Evolutionary conservation across 2,797 vertebrate species (phyloP), one percentile per base, ranked within the genome.

Genomic region (Kryptolebias ocellatus): DNA sequence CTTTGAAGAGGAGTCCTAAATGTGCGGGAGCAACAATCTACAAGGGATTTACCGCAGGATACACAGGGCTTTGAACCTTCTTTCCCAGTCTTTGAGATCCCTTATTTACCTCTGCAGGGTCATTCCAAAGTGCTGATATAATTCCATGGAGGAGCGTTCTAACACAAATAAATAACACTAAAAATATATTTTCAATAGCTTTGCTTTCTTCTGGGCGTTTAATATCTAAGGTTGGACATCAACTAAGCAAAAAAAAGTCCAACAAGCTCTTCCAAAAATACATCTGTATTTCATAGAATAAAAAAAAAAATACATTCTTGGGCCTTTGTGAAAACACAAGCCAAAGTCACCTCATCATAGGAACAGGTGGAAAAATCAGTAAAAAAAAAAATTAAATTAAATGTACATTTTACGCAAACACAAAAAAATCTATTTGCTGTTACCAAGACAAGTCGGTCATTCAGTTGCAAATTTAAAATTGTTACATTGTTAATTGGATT

Each of bases 11-110:
- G 70, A 76, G 90, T 76, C 56, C 74, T 70, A 76, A 83, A 83
- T 87, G 86, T 88, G 89, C 86, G 83, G 87, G 87, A 88, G 78
- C 80, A 83, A 86, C 89, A 91, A 91, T 91, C 88, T 90, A 75
- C 80, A 79, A 87, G 89, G 82, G 84, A 83, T 90, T 90, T 83
- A 84, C 74, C 65, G 55, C 84, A 83, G 87, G 85, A 91, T 89
- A 83, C 79, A 78, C 61, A 66, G 59, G 77, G 70, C 91, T 93
- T 91, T 92, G 77, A 91, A 91, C 62, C 60, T 66, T 55, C 70
- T 58, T 71, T 53, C 17, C 58, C 45, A 29, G 69, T 83, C 71
- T 81, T 74, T 64, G 78, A 52, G 79, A 77, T 89, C 85, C 88
- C 86, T 80, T 89, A 89, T 92, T 89, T 91, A 89, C 81, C 17